Percentiles rank a stretch among this genome's conserved stretches.
Conservation (phyloP, 2,888 invertebrate species). For the Philhelius pedissequus region DNA sequence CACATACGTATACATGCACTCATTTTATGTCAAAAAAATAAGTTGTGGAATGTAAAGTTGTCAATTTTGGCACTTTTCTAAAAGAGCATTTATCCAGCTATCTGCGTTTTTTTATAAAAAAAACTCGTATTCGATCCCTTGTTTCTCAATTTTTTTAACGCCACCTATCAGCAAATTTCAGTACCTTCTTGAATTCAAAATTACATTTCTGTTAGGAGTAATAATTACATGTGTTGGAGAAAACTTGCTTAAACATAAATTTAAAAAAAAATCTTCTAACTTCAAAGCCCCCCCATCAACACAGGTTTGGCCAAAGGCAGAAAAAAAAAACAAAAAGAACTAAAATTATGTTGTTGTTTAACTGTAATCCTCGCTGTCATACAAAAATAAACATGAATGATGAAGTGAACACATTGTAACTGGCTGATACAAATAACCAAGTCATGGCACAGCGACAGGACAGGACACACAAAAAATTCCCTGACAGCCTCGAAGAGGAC, state of each 20-base stretch:
- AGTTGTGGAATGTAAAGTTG: too few relatives aligned
- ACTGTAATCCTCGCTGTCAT: constrained; percentile 16
- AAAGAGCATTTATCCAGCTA: too few relatives aligned
- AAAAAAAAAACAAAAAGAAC: neutral
- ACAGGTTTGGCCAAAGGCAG: neutral
- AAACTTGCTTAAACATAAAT: neutral
- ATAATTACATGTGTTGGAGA: neutral
- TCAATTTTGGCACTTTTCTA: too few relatives aligned
- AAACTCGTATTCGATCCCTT: too few relatives aligned
- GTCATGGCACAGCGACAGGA: constrained; percentile 2
- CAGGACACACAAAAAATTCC: constrained; percentile 12
- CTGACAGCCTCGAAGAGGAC: constrained; percentile 22
- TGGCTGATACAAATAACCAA: constrained; percentile 21
- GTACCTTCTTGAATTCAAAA: neutral
- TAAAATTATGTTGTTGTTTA: constrained; percentile 13
- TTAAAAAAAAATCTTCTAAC: neutral
- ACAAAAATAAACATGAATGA: constrained; percentile 3
- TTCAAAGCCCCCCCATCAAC: neutral
- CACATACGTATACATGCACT: too few relatives aligned
- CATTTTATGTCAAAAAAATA: too few relatives aligned
- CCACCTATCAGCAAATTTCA: neutral
- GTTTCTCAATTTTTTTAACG: too few relatives aligned
- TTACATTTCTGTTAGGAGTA: neutral
- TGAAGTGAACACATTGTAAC: constrained; percentile 10
- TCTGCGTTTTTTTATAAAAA: too few relatives aligned